Evolutionary conservation across 1,140 invertebrate genomes (phyloP).

Genomic region (Trachymyrmex cornetzi): DNA sequence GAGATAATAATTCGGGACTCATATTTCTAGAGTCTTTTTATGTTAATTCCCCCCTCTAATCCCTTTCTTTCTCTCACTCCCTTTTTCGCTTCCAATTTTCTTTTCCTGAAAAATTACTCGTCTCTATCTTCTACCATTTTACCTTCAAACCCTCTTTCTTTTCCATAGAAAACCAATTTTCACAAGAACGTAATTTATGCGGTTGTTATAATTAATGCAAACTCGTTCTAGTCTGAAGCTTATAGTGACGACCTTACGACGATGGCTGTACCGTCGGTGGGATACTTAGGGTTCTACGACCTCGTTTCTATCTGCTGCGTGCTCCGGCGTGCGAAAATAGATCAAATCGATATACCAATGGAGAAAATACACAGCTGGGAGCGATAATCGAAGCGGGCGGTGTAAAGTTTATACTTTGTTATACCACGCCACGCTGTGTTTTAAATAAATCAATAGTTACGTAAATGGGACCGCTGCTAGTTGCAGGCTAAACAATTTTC

Average conservation of each 20-base stretch:
- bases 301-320: constrained; percentile 52
- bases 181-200: not conserved
- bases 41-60: no score
- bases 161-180: not conserved
- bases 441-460: constrained; percentile 10
- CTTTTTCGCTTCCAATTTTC: no score
- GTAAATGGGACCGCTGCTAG: not conserved
- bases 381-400: constrained; percentile 44
- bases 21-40: not conserved
- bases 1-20: not conserved
- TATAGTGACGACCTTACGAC: constrained; percentile 13
- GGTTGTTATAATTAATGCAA: constrained; percentile 23
- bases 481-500: constrained; percentile 9
- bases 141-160: not conserved
- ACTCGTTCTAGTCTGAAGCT: constrained; percentile 6
- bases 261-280: not conserved
- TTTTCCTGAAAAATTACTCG: not conserved
- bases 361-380: constrained; percentile 31
- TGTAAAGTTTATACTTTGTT: constrained; percentile 12
- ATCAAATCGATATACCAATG: constrained; percentile 61
- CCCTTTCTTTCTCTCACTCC: no score
- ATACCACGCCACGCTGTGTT: not conserved
- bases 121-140: no score
- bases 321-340: constrained; percentile 49
- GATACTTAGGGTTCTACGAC: constrained; percentile 55